Evolutionary conservation across 1,140 invertebrate species (phyloP).

Genomic region (Philotrypesis tridentata): DNA sequence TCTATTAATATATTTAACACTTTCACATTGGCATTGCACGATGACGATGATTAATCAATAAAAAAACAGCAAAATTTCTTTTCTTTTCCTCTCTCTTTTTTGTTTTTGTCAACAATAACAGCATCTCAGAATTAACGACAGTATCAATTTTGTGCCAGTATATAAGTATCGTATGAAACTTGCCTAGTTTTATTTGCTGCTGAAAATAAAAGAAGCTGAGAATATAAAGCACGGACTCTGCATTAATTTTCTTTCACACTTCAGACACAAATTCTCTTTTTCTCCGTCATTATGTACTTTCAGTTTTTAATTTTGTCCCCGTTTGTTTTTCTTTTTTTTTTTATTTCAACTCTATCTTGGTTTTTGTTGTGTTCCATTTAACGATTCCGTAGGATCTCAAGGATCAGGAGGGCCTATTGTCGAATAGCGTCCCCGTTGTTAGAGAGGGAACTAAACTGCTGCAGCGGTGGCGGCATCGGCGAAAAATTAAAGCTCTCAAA

Average conservation of each 20-base stretch:
- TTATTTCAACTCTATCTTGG: slow-evolving; percentile 5
- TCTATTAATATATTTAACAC: slow-evolving; percentile 39
- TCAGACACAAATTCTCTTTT: background rate
- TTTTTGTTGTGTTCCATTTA: slow-evolving; percentile 54
- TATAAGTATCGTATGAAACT: slow-evolving; percentile 11
- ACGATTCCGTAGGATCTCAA: slow-evolving; percentile 57
- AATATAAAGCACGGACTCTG: background rate
- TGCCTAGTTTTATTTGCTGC: background rate
- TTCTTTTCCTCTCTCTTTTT: background rate
- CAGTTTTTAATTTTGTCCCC: slow-evolving; percentile 4
- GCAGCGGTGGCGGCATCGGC: slow-evolving; percentile 2
- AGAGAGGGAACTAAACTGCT: slow-evolving; percentile 43
- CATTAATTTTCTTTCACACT: background rate
- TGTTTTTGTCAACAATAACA: background rate
- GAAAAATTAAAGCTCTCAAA: slow-evolving; percentile 18
- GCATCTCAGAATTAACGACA: background rate
- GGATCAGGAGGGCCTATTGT: slow-evolving; percentile 46
- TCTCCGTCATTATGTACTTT: background rate
- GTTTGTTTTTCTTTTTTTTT: slow-evolving; percentile 23
- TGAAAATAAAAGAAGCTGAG: background rate
- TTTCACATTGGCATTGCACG: slow-evolving; percentile 43
- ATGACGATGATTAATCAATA: slow-evolving; percentile 13
- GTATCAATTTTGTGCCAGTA: background rate
- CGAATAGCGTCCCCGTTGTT: slow-evolving; percentile 44
- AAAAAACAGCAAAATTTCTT: slow-evolving; percentile 17